Evolutionary conservation across 2,888 invertebrate genomes (phyloP).

Genomic region (Aphelenchoides bicaudatus): DNA sequence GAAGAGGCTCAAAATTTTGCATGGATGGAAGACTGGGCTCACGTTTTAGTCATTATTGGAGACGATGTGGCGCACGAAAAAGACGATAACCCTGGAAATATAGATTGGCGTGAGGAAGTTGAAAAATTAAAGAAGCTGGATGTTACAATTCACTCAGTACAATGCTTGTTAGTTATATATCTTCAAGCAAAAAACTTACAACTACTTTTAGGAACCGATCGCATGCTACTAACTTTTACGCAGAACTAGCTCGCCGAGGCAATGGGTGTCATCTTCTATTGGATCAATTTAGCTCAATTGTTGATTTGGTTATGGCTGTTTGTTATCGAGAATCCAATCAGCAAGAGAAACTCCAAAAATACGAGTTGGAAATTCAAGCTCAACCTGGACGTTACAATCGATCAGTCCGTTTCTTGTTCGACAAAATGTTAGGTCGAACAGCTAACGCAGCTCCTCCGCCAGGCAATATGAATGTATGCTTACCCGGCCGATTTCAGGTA

Average conservation of each 20-base stretch:
- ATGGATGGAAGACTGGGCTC: conserved; percentile 1
- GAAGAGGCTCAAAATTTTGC: not conserved
- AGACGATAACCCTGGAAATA: not conserved
- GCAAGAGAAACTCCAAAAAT: not conserved
- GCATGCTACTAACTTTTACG: not conserved
- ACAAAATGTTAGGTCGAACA: not conserved
- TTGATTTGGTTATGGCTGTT: conserved; percentile 3
- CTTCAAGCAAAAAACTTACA: too few relatives aligned
- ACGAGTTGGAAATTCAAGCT: not conserved
- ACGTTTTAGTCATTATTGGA: conserved; percentile 6
- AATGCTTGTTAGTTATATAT: too few relatives aligned
- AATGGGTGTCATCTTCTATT: conserved; percentile 5
- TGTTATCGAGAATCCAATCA: not conserved
- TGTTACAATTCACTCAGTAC: not conserved
- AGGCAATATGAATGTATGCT: not conserved
- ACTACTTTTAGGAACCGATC: not conserved
- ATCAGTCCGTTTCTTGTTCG: conserved; percentile 2
- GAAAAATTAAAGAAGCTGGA: not conserved
- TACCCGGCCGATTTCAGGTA: conserved; percentile 5
- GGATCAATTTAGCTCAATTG: not conserved
- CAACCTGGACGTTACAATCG: conserved; percentile 11
- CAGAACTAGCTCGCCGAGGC: not conserved
- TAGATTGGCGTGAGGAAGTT: conserved; percentile 1
- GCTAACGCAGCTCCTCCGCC: not conserved
- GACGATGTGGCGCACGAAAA: not conserved